phyloP scores from a whole-genome alignment of 2,888 invertebrate genomes.

The Lottia gigantea region DNA sequence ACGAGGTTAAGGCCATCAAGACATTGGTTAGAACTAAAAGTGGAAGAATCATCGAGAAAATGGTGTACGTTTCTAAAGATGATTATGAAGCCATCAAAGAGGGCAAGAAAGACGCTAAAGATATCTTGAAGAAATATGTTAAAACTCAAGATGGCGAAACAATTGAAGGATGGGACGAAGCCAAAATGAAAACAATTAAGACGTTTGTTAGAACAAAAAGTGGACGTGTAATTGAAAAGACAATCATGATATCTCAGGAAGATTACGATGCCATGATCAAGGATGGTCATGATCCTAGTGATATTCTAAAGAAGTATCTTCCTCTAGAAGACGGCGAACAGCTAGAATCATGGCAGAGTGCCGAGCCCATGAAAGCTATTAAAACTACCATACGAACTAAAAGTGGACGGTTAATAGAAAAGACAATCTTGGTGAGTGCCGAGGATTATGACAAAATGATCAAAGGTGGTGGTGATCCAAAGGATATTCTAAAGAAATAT shows the following conservation, averaged over 20 bases:
- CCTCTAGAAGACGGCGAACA: conserved; percentile 60
- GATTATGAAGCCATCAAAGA: conserved; percentile 64
- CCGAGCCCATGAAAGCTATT: conserved; percentile 64
- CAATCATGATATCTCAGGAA: conserved; percentile 64
- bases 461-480: conserved; percentile 58
- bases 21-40: conserved; percentile 65
- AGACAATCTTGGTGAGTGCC: conserved; percentile 62
- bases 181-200: conserved; percentile 65
- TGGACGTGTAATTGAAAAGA: conserved; percentile 64
- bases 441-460: conserved; percentile 65
- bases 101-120: conserved; percentile 57
- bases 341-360: conserved; percentile 63
- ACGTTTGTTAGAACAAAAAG: conserved; percentile 66
- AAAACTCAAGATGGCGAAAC: conserved; percentile 55
- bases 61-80: conserved; percentile 64
- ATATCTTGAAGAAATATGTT: conserved; percentile 58
- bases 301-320: conserved; percentile 63
- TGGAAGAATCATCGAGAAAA: conserved; percentile 60
- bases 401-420: conserved; percentile 66
- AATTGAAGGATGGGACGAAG: conserved; percentile 65
- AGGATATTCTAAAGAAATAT: conserved; percentile 61
- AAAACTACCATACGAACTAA: conserved; percentile 64
- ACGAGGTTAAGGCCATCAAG: conserved; percentile 65
- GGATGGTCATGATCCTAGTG: conserved; percentile 58
- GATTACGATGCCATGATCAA: conserved; percentile 63